These are phyloP conservation scores for Erpornis zantholeuca DNA, from an alignment of 2,113 vertebrate genomes.

Conservation along the genomic window DNA sequence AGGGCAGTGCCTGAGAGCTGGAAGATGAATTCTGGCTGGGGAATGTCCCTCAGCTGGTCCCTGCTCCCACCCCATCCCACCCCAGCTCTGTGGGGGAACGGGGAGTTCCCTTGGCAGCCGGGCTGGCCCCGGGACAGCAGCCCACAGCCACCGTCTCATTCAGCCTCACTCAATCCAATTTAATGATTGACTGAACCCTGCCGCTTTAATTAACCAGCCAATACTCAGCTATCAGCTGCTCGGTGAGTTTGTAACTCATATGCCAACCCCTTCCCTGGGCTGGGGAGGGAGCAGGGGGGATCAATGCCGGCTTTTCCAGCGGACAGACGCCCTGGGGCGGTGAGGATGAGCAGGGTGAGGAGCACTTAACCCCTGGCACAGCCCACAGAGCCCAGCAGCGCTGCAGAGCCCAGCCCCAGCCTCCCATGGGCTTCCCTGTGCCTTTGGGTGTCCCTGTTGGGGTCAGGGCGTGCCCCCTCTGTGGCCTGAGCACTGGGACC, in stretches of 20 bases:
- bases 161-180: background rate
- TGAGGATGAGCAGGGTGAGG: background rate
- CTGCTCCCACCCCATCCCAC: background rate
- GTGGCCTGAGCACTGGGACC: background rate
- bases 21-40: background rate
- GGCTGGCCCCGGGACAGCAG: background rate
- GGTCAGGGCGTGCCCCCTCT: background rate
- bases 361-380: background rate
- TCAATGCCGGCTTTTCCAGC: background rate
- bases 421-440: too few species aligned
- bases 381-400: accelerated
- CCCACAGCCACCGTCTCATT: background rate
- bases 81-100: background rate
- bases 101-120: background rate
- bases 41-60: background rate
- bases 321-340: accelerated
- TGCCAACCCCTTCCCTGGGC: background rate
- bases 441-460: accelerated
- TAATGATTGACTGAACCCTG: conserved; percentile 40
- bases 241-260: background rate
- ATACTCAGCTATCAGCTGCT: conserved; percentile 15
- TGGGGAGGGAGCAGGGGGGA: background rate
- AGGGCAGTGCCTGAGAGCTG: background rate
- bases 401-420: background rate
- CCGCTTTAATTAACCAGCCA: conserved; percentile 9